Conservation (phyloP, 1,140 invertebrate species). For the Bombus huntii region DNA sequence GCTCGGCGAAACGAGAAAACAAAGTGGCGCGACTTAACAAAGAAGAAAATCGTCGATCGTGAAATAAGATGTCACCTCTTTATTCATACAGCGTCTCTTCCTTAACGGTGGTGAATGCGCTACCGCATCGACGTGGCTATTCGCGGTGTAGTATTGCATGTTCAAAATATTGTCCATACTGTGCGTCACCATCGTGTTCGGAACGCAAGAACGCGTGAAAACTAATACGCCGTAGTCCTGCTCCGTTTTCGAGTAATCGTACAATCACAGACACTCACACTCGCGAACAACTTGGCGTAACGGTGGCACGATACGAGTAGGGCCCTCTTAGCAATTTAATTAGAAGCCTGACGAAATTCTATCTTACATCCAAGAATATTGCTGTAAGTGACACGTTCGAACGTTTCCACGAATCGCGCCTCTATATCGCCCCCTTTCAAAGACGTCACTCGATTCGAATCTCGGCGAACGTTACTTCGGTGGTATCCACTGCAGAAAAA, state of each 20-base stretch:
- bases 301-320: background rate
- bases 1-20: no score
- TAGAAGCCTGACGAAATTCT: background rate
- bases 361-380: slow-evolving; percentile 11
- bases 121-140: slow-evolving; percentile 66
- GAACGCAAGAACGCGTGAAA: background rate
- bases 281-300: background rate
- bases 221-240: background rate
- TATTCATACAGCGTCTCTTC: slow-evolving; percentile 78
- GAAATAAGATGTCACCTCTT: slow-evolving; percentile 75
- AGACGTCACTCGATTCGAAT: slow-evolving; percentile 5
- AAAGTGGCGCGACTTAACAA: no score
- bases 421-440: background rate
- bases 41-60: no score
- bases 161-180: slow-evolving; percentile 82
- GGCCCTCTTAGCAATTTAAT: background rate
- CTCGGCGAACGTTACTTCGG: background rate
- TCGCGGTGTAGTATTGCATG: slow-evolving; percentile 79
- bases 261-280: background rate
- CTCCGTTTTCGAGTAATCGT: background rate
- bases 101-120: slow-evolving; percentile 71
- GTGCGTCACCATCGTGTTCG: slow-evolving; percentile 78
- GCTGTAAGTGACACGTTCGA: background rate
- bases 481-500: background rate
- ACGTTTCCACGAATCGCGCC: slow-evolving; percentile 14